Conservation (phyloP, 2,113 vertebrate species). For the Sander lucioperca region DNA sequence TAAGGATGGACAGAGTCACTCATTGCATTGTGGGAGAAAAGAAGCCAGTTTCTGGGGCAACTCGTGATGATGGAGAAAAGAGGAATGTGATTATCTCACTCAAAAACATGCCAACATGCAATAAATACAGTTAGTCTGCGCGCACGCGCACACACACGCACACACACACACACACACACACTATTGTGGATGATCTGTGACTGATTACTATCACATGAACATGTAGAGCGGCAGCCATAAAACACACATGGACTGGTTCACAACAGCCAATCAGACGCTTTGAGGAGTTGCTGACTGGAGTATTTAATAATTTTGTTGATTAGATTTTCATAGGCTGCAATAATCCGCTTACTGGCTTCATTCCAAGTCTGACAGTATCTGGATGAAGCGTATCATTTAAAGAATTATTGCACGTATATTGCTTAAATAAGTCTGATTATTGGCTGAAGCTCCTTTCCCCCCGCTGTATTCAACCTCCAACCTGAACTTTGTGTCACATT, state of each 20-base stretch:
- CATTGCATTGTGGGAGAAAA: neutral
- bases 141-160: constrained; percentile 1
- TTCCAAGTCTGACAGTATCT: neutral
- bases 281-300: constrained; percentile 22
- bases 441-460: neutral
- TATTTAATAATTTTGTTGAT: neutral
- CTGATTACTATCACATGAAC: constrained; percentile 33
- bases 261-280: constrained; percentile 15
- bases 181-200: constrained; percentile 8
- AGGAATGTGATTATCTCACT: constrained; percentile 9
- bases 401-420: neutral
- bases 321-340: neutral
- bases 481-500: neutral
- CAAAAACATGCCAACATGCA: neutral
- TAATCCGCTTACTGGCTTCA: neutral
- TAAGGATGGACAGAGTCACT: neutral
- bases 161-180: neutral
- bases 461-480: neutral
- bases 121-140: too few species aligned
- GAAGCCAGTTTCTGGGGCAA: neutral
- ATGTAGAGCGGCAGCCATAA: neutral
- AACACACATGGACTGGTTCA: neutral
- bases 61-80: constrained; percentile 16
- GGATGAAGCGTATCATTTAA: constrained; percentile 4
- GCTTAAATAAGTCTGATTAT: neutral